Evolutionary conservation across 2,797 vertebrate species (phyloP).

Genomic region (Fistularia tabacaria): DNA sequence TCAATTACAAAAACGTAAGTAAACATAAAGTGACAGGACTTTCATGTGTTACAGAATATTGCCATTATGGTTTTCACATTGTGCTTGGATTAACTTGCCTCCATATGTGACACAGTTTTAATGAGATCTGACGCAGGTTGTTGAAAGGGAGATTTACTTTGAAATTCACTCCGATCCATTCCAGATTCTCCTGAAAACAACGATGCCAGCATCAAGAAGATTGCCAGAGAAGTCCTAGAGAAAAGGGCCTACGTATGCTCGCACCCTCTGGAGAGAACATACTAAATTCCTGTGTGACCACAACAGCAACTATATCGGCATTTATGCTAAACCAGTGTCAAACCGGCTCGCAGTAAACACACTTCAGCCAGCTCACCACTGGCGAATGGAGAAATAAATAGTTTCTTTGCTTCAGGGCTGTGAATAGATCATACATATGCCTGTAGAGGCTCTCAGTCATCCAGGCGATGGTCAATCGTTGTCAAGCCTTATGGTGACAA

Average conservation of each 20-base stretch:
- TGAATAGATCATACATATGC: too few species aligned
- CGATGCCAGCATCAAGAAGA: constrained; percentile 87
- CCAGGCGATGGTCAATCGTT: too few species aligned
- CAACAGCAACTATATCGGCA: too few species aligned
- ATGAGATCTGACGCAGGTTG: constrained; percentile 13
- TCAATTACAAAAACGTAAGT: constrained; percentile 88
- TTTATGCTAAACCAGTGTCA: too few species aligned
- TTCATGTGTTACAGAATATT: constrained; percentile 61
- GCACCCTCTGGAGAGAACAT: constrained; percentile 86
- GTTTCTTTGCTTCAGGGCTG: too few species aligned
- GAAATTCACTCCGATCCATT: constrained; percentile 34
- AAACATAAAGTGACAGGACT: constrained; percentile 52
- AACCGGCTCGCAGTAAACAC: too few species aligned
- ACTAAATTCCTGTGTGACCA: constrained; percentile 52
- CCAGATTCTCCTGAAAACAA: constrained; percentile 86
- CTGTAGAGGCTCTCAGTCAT: too few species aligned
- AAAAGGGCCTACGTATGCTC: constrained; percentile 84
- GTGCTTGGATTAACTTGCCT: constrained; percentile 20
- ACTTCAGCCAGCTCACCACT: too few species aligned
- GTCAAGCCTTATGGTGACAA: too few species aligned
- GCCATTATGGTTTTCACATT: constrained; percentile 32
- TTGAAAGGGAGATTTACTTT: constrained; percentile 11
- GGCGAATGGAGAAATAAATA: too few species aligned
- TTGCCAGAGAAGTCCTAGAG: constrained; percentile 81
- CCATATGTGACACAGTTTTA: constrained; percentile 4